Percentiles rank a stretch among this genome's conserved stretches.
phyloP scores from a whole-genome alignment of 2,113 vertebrate genomes.

The Cyanoderma ruficeps region DNA sequence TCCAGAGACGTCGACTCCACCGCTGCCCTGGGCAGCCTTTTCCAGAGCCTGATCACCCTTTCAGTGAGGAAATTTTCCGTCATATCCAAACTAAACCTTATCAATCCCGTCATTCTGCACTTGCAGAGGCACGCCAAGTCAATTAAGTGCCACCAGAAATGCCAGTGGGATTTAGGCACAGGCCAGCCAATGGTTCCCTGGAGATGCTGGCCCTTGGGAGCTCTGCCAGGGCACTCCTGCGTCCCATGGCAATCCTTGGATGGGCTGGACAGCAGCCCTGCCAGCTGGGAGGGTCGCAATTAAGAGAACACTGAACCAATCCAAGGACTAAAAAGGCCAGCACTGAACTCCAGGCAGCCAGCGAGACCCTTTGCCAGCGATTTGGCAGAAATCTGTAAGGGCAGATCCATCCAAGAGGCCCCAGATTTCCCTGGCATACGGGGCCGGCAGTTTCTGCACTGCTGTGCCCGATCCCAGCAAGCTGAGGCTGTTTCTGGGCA shows the following conservation, averaged over 20 bases:
- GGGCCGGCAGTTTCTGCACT: not conserved
- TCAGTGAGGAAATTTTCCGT: not conserved
- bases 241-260: not conserved
- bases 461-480: not conserved
- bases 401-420: not conserved
- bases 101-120: fast-evolving
- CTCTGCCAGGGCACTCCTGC: not conserved
- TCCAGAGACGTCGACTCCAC: not conserved
- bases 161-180: not conserved
- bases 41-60: not conserved
- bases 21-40: not conserved
- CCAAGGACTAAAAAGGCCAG: not conserved
- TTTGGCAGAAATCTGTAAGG: not conserved
- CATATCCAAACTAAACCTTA: not conserved
- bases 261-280: not conserved
- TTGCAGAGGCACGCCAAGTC: fast-evolving
- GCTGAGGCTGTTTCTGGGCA: not conserved
- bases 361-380: fast-evolving
- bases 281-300: not conserved
- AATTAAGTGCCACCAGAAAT: not conserved
- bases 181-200: not conserved
- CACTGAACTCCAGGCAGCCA: not conserved
- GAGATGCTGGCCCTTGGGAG: not conserved
- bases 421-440: not conserved
- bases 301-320: not conserved